Evolutionary conservation across 2,113 vertebrate genomes (phyloP), one percentile per base, ranked within the genome.

Genomic region (Myodes glareolus): DNA sequence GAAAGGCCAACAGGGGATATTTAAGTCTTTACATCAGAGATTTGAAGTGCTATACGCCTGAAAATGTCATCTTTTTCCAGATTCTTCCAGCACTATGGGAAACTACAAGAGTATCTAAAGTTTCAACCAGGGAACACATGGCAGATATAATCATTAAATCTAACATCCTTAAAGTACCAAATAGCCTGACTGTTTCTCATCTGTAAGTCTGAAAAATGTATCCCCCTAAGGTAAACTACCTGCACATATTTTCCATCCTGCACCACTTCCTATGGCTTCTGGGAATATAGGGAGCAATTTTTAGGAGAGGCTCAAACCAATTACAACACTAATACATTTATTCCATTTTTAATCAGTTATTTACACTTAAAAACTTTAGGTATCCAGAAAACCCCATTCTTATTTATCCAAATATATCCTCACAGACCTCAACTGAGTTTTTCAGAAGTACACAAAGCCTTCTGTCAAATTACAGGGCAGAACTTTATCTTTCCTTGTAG

Each of bases 1-100:
- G n/a, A 91, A 92, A 14, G 19, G 67, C 89, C 65, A 96, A 0
- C 9, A 7, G 75, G 68, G 84, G 13, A 4, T 72, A 81, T 70
- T 90, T 73, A 96, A 95, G 31, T 52, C 27, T 63, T 88, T 50
- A 77, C 72, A 45, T 91, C 45, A 68, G 92, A 96, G 81, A 91
- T 72, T 91, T 55, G 84, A 94, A 86, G 61, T 27, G 23, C 52
- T 63, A 50, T 63, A 78, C 39, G 70, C 72, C 95, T 85, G 81
- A 73, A 95, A 81, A 89, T 91, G 45, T 68, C 61, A 82, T 90
- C 29, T 77, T 92, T 97, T 67, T 36, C 39, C 14, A 73, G 39
- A 47, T 92, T 81, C 10, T 29, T 25, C 33, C 23, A 16, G 61
- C 67, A 89, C 81, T 65, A 39, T 4, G 73, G 25, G 95, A 88